Conservation (phyloP, 53 echinoderm and acorn worm genomes). For the Pentamera pediparva region DNA sequence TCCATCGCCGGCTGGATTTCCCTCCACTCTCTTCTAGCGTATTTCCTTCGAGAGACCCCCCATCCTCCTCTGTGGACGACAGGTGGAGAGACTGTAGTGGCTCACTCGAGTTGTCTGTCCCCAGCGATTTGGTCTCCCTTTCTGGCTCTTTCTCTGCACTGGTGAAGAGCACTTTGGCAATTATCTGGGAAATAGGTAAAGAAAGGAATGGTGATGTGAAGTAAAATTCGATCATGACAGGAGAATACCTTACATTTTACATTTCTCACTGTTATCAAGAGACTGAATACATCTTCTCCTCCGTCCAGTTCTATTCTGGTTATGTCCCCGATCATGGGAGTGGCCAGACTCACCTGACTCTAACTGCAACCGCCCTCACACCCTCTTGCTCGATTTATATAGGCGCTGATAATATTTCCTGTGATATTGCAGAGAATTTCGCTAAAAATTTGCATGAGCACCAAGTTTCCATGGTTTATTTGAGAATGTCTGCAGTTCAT, state of each 20-base stretch:
- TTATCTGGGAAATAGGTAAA: constrained; percentile 7
- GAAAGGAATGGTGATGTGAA: not conserved
- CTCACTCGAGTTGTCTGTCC: not conserved
- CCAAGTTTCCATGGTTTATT: no score
- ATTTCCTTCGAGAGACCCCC: not conserved
- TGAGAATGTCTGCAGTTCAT: no score
- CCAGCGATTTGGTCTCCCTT: not conserved
- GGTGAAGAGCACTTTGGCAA: constrained; percentile 54
- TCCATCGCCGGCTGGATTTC: no score
- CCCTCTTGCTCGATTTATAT: no score
- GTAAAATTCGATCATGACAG: not conserved
- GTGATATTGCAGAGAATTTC: not conserved
- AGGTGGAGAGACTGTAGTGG: not conserved
- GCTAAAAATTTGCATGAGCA: not conserved
- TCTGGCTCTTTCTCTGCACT: not conserved
- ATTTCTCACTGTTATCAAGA: not conserved
- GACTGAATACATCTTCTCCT: not conserved
- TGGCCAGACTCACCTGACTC: no score
- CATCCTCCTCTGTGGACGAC: constrained; percentile 10
- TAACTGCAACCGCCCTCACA: no score
- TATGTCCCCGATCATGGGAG: no score
- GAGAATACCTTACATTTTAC: not conserved
- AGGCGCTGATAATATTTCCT: not conserved
- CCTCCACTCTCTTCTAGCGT: no score
- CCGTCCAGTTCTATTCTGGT: no score